Evolutionary conservation across 2,888 invertebrate species (phyloP).

Genomic region (Axea sp.): DNA sequence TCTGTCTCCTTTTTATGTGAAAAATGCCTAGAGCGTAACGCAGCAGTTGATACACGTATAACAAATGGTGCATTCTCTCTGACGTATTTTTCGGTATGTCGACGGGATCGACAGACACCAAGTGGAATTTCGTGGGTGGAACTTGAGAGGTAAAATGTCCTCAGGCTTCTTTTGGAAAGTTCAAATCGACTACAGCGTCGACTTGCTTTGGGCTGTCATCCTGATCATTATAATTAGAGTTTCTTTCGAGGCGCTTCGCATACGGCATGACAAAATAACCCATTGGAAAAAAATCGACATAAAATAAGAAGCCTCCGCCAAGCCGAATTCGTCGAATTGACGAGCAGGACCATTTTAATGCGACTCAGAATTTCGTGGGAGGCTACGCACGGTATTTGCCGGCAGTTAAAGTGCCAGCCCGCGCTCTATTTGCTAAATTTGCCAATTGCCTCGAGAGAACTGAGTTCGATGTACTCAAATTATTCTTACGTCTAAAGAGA

Average conservation of each 20-base stretch:
- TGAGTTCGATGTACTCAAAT: constrained; percentile 26
- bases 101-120: constrained; percentile 51
- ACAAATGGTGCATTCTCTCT: constrained; percentile 37
- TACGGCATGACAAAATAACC: constrained; percentile 56
- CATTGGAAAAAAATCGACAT: constrained; percentile 34
- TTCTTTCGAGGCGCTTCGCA: constrained; percentile 59
- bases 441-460: constrained; percentile 34
- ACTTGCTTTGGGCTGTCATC: constrained; percentile 63
- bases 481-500: neutral
- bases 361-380: constrained; percentile 72
- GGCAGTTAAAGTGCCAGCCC: constrained; percentile 36
- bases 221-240: constrained; percentile 70
- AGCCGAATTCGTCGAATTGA: constrained; percentile 69
- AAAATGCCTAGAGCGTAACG: constrained; percentile 18
- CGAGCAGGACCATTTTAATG: constrained; percentile 63
- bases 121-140: constrained; percentile 66
- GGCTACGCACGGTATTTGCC: constrained; percentile 56
- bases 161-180: constrained; percentile 58
- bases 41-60: constrained; percentile 26
- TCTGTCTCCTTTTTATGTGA: too few relatives aligned
- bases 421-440: constrained; percentile 41
- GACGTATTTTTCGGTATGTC: constrained; percentile 33
- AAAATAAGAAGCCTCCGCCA: constrained; percentile 48
- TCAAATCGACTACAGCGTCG: constrained; percentile 47
- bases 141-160: constrained; percentile 60